phyloP scores from a whole-genome alignment of 2,113 vertebrate genomes.

The Sorex araneus region DNA sequence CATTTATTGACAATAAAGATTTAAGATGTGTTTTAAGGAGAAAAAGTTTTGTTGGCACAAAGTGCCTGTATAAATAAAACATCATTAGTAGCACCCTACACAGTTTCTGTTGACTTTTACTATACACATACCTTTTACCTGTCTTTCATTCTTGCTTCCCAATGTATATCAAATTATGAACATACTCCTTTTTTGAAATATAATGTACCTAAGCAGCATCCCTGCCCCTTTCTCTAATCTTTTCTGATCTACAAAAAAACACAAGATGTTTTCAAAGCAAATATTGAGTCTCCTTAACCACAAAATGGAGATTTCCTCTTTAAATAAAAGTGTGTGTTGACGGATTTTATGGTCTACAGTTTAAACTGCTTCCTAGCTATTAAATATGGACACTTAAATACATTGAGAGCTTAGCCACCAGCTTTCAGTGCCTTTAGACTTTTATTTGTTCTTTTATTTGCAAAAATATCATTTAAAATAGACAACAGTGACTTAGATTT shows the following conservation, averaged over 20 bases:
- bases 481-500: slow-evolving; percentile 25
- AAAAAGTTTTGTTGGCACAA: slow-evolving; percentile 4
- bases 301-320: slow-evolving; percentile 74
- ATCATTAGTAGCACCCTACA: background rate
- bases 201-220: background rate
- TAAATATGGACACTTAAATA: slow-evolving; percentile 34
- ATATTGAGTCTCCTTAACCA: slow-evolving; percentile 59
- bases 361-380: slow-evolving; percentile 68
- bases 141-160: slow-evolving; percentile 44
- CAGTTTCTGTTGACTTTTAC: background rate
- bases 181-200: slow-evolving; percentile 39
- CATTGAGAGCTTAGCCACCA: slow-evolving; percentile 46
- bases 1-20: slow-evolving; percentile 53
- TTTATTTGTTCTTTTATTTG: slow-evolving; percentile 37
- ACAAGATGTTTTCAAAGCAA: slow-evolving; percentile 61
- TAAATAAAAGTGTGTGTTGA: slow-evolving; percentile 68
- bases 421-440: background rate
- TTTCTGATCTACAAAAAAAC: slow-evolving; percentile 60
- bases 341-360: slow-evolving; percentile 74
- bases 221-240: slow-evolving; percentile 65
- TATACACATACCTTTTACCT: slow-evolving; percentile 26
- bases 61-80: slow-evolving; percentile 6
- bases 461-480: slow-evolving; percentile 23
- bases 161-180: slow-evolving; percentile 1
- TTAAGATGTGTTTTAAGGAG: slow-evolving; percentile 27